Evolutionary conservation across 2,113 vertebrate genomes (phyloP).

Genomic region (Orthochromis indermauri): DNA sequence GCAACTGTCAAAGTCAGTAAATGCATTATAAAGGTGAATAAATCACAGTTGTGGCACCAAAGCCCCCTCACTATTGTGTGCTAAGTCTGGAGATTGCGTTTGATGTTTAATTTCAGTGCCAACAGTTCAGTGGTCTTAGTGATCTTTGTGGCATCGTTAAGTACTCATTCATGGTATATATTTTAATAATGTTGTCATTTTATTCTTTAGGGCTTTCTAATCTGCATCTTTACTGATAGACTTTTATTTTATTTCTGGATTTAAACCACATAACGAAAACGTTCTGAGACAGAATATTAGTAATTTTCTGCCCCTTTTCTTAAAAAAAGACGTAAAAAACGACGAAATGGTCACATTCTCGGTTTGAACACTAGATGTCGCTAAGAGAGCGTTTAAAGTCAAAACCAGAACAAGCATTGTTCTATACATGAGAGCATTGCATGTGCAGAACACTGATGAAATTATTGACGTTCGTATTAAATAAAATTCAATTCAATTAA

Average conservation of each 20-base stretch:
- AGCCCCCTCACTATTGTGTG: not conserved
- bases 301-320: not conserved
- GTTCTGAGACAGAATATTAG: not conserved
- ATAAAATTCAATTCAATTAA: fast-evolving
- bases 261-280: not conserved
- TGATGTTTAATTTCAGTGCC: not conserved
- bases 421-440: not conserved
- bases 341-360: not conserved
- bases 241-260: not conserved
- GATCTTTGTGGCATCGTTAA: not conserved
- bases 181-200: not conserved
- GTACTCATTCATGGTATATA: not conserved
- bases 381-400: not conserved
- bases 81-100: not conserved
- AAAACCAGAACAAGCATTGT: not conserved
- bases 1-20: not conserved
- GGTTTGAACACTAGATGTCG: conserved; percentile 34
- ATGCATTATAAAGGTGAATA: not conserved
- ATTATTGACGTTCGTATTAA: not conserved
- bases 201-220: not conserved
- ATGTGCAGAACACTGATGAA: not conserved
- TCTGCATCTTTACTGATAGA: not conserved
- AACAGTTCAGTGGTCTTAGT: not conserved
- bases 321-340: not conserved
- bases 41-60: not conserved